Base-by-base conservation (phyloP, 2,888 invertebrate genomes). In the Cephus pulcher region DNA sequence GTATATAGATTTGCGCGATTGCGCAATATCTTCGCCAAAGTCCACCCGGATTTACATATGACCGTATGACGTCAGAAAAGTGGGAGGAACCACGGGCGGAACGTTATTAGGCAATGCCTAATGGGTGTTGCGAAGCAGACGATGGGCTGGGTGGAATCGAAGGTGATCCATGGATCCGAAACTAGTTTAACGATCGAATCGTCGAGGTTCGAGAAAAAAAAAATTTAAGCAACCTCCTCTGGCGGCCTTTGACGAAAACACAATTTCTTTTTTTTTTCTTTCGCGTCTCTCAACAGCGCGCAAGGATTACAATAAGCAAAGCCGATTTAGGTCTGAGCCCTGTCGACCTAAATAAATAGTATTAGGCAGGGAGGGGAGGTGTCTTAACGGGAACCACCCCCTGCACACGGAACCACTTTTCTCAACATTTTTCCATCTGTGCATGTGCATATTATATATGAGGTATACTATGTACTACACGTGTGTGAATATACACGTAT, bases 271-370 rank as follows among this genome's bases (percentile, higher is more conserved):
- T 30, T 30, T 35, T 35, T 1, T 40, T 70, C 34, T 34, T 30
- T 71, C 9, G 12, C 32, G 12, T 71, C 33, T 71, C 9, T n/a
- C 33, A 12, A 32, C 32, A 32, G 71, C 30, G 12, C 32, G 32
- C 23, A 9, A 33, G 71, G 71, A 71, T 71, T 71, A 71, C 71
- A 32, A 71, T 71, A 11, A 71, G 71, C 71, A 32, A 71, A 71
- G 71, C 71, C 71, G 71, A 71, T 32, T 71, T 34, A 32, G 32
- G 34, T 32, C 71, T 71, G 34, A 71, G 71, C 23, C 71, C 6
- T 33, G 23, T 56, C 56, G 71, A 71, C 71, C 71, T 71, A 71
- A 71, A 71, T 34, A 71, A 71, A 71, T 71, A 71, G 71, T 34
- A 33, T 71, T 71, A 32, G 71, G 56, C 23, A 23, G 71, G 23